phyloP scores from a whole-genome alignment of 2,888 invertebrate genomes.

The Hipparchia sbordonii region DNA sequence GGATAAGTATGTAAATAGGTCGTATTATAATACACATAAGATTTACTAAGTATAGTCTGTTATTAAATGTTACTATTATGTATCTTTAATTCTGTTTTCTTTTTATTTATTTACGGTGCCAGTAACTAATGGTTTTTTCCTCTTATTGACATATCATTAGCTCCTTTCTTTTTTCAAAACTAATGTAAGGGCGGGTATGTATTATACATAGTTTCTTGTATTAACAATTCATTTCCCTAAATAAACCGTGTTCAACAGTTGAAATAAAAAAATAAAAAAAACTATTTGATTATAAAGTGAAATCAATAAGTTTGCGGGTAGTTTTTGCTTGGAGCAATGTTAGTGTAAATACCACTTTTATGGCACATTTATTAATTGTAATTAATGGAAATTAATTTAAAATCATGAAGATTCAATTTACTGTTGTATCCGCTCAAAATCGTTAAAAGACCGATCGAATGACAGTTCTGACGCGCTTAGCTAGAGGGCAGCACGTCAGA shows the following conservation, averaged over 20 bases:
- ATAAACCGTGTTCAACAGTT: background rate
- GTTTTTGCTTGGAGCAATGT: background rate
- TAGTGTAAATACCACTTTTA: background rate
- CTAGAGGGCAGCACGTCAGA: too few relatives aligned
- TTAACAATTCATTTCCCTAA: background rate
- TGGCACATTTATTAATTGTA: background rate
- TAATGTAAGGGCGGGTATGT: background rate
- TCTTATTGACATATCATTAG: slow-evolving; percentile 48
- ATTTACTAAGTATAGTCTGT: slow-evolving; percentile 64
- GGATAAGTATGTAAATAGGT: slow-evolving; percentile 65
- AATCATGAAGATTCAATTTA: background rate
- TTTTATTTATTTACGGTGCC: slow-evolving; percentile 56
- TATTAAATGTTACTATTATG: slow-evolving; percentile 50
- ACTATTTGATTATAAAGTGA: background rate
- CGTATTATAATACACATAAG: slow-evolving; percentile 64
- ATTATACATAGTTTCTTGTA: background rate
- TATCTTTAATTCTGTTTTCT: slow-evolving; percentile 42
- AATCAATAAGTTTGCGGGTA: slow-evolving; percentile 1
- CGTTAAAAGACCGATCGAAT: too few relatives aligned
- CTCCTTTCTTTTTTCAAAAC: slow-evolving; percentile 23
- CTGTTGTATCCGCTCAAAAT: background rate
- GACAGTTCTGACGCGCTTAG: too few relatives aligned
- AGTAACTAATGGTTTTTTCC: slow-evolving; percentile 45
- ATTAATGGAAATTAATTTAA: background rate
- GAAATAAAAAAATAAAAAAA: background rate